Conservation (phyloP, 2,113 vertebrate species). For the Gorsachius goisagi region DNA sequence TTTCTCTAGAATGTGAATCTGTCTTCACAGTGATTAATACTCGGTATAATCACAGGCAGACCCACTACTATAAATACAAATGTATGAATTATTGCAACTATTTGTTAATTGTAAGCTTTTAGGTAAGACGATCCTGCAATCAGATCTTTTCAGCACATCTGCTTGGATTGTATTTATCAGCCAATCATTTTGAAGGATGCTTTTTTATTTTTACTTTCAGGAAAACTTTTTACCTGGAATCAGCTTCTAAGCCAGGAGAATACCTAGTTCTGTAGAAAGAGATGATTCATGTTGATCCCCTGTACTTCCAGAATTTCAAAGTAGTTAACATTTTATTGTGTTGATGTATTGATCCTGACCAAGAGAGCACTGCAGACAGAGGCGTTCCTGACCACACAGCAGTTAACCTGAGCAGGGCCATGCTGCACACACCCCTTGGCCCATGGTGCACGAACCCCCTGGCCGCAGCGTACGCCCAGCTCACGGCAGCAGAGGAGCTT, state of each 20-base stretch:
- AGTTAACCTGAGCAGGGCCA: not conserved
- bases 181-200: not conserved
- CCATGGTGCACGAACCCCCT: too few species aligned
- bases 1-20: not conserved
- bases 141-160: not conserved
- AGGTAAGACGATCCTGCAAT: not conserved
- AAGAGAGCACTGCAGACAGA: rapidly evolving
- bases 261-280: not conserved
- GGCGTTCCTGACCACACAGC: not conserved
- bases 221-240: not conserved
- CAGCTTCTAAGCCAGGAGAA: not conserved
- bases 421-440: not conserved
- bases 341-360: not conserved
- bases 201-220: not conserved
- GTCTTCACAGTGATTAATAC: not conserved
- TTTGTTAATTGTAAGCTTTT: not conserved
- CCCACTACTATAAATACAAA: not conserved
- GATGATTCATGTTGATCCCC: not conserved
- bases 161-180: not conserved
- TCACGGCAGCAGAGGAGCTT: not conserved
- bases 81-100: not conserved
- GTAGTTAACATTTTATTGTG: not conserved
- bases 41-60: not conserved
- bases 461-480: too few species aligned
- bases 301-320: not conserved